Evolutionary conservation across 1,140 invertebrate genomes (phyloP).

Genomic region (Drosophila oshimai): DNA sequence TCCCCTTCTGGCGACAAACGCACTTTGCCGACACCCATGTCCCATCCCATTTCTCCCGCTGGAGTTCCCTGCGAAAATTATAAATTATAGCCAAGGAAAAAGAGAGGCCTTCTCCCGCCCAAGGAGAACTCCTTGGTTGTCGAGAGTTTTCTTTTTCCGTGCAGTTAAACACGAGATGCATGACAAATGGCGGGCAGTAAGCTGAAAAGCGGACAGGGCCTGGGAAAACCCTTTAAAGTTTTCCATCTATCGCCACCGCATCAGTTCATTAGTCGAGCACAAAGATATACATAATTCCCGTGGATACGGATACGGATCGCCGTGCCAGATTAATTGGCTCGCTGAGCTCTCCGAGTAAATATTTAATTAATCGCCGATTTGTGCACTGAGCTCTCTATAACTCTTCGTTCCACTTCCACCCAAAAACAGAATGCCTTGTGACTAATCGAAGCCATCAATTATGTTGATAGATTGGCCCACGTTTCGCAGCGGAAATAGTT

Average conservation of each 20-base stretch:
- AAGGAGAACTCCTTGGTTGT: constrained; percentile 14
- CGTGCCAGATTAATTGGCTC: constrained; percentile 66
- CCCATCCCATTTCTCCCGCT: neutral
- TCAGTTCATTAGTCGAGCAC: constrained; percentile 67
- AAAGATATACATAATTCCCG: constrained; percentile 42
- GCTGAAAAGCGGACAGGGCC: neutral
- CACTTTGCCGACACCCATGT: constrained; percentile 38
- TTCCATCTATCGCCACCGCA: constrained; percentile 19
- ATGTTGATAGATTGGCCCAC: constrained; percentile 80
- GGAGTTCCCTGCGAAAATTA: constrained; percentile 47
- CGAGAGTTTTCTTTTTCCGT: constrained; percentile 70
- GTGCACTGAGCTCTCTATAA: constrained; percentile 67
- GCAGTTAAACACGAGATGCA: constrained; percentile 79
- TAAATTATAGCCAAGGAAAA: constrained; percentile 53
- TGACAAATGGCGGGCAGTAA: constrained; percentile 55
- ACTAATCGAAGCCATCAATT: constrained; percentile 82
- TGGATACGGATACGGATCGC: constrained; percentile 20
- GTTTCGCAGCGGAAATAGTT: constrained; percentile 33
- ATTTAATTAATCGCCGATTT: constrained; percentile 79
- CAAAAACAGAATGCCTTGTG: constrained; percentile 61
- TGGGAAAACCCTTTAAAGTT: constrained; percentile 28
- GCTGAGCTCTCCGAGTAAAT: constrained; percentile 48
- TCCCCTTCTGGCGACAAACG: constrained; percentile 60
- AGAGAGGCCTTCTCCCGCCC: neutral
- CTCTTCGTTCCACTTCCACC: constrained; percentile 14